Conservation (phyloP, 2,113 vertebrate species). For the Atlantisia rogersi region DNA sequence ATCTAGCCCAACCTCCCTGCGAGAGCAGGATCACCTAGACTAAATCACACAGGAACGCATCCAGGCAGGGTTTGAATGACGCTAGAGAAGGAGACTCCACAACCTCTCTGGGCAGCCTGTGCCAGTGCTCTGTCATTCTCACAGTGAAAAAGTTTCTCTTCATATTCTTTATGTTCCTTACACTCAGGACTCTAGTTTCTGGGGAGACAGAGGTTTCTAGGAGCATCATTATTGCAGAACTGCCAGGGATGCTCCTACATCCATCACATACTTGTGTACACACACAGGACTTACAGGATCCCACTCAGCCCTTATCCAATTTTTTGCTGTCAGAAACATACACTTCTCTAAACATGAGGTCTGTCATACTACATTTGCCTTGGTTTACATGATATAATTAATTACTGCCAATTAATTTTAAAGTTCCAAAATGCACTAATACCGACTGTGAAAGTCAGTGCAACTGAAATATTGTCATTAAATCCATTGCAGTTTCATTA, state of each 20-base stretch:
- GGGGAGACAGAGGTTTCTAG: background rate
- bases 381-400: background rate
- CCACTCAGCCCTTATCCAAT: background rate
- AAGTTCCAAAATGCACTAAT: background rate
- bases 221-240: background rate
- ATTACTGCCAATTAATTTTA: background rate
- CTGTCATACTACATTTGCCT: background rate
- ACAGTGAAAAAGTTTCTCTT: too few species aligned
- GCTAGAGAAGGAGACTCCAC: too few species aligned
- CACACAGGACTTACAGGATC: background rate
- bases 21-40: too few species aligned
- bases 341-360: background rate
- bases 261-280: background rate
- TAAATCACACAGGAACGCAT: too few species aligned
- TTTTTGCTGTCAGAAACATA: background rate
- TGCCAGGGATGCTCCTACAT: background rate
- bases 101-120: too few species aligned
- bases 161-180: too few species aligned
- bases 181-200: background rate
- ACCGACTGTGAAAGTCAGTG: background rate
- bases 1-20: too few species aligned
- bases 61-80: too few species aligned
- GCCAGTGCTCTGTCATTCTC: too few species aligned
- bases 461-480: constrained; percentile 20
- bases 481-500: constrained; percentile 7